Base-by-base conservation (phyloP, 1,140 invertebrate genomes). In the Drosophila ohnishii region DNA sequence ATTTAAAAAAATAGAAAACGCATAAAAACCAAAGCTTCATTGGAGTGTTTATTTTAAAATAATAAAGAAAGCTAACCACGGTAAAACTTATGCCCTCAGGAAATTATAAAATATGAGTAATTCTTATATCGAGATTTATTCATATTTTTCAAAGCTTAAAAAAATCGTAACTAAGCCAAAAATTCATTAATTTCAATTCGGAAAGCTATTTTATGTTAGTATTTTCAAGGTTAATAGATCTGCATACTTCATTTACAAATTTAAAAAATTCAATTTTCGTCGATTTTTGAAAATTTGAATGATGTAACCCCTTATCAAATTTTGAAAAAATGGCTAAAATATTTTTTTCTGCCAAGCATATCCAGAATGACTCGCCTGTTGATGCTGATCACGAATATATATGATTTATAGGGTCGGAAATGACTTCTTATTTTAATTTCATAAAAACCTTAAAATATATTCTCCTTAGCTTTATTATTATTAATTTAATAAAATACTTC, bases 21-120 rank as follows among this genome's bases (percentile, higher is more conserved):
- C 0, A 16, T 16, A 0, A 16, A 42, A 10, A 42, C 4, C 0
- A 42, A 16, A 3, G 0, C 1, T 2, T 16, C 0, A 16, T 16
- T 16, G 3, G n/a, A 40, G 14, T 7, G 0, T 40, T 40, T 1
- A 16, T 40, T 37, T 5, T 37, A 37, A 37, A 37, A 14, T 13
- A 14, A 37, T 1, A 0, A 32, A 9, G 25, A 28, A 5, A 6
- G 25, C 25, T 28, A 28, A 28, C 25, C 5, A 5, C 5, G 5
- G 25, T 5, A 5, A 28, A 19, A 19, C 19, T 19, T 19, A 19
- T 19, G 19, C 22, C 25, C 25, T 28, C 5, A 28, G 25, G 0
- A 28, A 28, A 0, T 28, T 0, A 5, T 28, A 6, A 28, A 28
- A 5, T 28, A 28, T 28, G 25, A 5, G 25, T 5, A 5, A 1